Base-by-base conservation (phyloP, 2,797 vertebrate species). In the Rhinatrema bivittatum region DNA sequence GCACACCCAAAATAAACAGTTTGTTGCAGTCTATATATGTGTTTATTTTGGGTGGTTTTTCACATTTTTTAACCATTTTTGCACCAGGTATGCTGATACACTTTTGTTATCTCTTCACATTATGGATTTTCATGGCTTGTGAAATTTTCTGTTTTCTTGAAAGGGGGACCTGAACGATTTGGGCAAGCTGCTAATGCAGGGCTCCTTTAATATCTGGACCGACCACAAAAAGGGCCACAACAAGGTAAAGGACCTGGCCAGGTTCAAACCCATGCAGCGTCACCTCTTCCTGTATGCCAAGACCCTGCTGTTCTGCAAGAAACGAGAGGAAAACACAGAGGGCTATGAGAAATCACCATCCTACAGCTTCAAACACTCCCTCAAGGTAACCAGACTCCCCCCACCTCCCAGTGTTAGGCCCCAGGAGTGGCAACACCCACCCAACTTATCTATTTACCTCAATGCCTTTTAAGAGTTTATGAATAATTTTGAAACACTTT, bases 181-280 rank as follows among this genome's bases (percentile, higher is more conserved):
- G 37, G 94, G 93, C n/a, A 93, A 91, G 60, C 79, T 98, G 42
- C 72, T 95, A 44, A 91, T 93, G 87, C 89, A 90, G 31, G 89
- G 87, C 12, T 91, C 90, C 7, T 98, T 97, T 60, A 93, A 81
- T 0, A 85, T 98, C 28, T 98, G 93, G 93, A 93, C 91, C 0
- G 85, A 93, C 49, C 92, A 94, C 74, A 97, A 93, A 64, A 93
- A 79, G 50, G 94, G 89, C 9, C 91, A 97, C 66, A 92, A 85
- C 67, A 95, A 96, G 73, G 91, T 97, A 49, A 97, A 95, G 73
- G 94, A 97, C 61, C 67, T 98, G 68, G 92, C 93, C 3, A 76
- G 93, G 29, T 98, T 97, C 50, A 97, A 97, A 57, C 91, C 94
- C 3, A 98, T 94, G 90, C 94, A 94, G 63, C 84, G 94, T 20